A percentile compares a stretch with the other conserved stretches of the same genome.
phyloP scores from a whole-genome alignment of 2,113 vertebrate genomes.

The Oncorhynchus masou region DNA sequence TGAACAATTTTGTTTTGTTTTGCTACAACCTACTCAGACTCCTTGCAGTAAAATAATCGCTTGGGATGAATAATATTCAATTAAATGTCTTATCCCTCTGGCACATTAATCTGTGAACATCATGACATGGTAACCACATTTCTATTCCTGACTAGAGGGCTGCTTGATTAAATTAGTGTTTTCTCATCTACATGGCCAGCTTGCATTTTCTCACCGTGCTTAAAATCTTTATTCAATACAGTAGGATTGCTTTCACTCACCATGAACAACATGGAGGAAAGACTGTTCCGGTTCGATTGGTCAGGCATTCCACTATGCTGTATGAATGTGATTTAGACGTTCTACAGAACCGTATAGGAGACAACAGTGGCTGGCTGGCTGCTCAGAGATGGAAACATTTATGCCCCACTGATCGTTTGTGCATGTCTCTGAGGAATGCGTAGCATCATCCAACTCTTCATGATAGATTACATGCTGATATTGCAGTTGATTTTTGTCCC shows the following conservation, averaged over 20 bases:
- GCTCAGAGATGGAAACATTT: slow-evolving; percentile 25
- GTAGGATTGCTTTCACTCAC: neutral
- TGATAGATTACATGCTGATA: slow-evolving; percentile 31
- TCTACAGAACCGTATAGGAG: neutral
- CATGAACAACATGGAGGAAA: neutral
- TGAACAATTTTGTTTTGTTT: too few relatives aligned
- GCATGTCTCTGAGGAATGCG: slow-evolving; percentile 12
- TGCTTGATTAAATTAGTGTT: neutral
- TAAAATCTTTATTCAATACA: neutral
- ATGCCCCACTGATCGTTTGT: slow-evolving; percentile 19
- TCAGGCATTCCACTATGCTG: neutral
- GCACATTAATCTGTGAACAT: neutral
- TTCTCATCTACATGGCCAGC: neutral
- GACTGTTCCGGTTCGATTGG: neutral
- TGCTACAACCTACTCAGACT: neutral
- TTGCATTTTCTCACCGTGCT: neutral
- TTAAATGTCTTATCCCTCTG: neutral
- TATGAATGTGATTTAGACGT: slow-evolving; percentile 4
- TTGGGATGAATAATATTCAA: slow-evolving; percentile 1
- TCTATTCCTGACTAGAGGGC: neutral
- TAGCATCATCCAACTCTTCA: slow-evolving; percentile 9
- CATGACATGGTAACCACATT: slow-evolving; percentile 7
- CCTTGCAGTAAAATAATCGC: neutral
- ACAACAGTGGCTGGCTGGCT: neutral
- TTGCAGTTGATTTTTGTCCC: slow-evolving; percentile 29